Evolutionary conservation across 2,888 invertebrate genomes (phyloP).

Genomic region (Drosophila mettleri): DNA sequence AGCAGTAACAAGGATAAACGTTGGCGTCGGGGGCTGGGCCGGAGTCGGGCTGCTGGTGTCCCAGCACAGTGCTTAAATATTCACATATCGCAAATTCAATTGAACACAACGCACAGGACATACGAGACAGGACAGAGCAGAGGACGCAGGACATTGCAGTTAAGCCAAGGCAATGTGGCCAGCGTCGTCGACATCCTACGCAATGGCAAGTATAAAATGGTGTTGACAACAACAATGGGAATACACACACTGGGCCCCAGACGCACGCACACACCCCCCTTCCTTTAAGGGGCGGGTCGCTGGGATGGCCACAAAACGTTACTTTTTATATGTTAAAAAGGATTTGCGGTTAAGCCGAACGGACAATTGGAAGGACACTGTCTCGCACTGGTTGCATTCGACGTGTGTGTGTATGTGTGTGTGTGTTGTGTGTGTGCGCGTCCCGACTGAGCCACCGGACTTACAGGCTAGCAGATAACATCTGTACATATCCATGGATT

Average conservation of each 20-base stretch:
- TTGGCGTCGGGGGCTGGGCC: conserved; percentile 6
- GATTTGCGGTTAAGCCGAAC: conserved; percentile 78
- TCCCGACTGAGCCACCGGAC: conserved; percentile 39
- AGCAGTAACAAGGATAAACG: conserved; percentile 35
- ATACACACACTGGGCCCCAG: conserved; percentile 56
- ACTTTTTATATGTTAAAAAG: conserved; percentile 81
- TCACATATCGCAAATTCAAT: conserved; percentile 80
- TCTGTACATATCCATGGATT: conserved; percentile 73
- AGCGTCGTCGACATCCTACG: conserved; percentile 53
- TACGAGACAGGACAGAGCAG: too few species aligned
- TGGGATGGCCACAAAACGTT: conserved; percentile 65
- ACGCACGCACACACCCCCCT: conserved; percentile 14
- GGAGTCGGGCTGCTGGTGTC: conserved; percentile 42
- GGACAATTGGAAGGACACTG: conserved; percentile 63
- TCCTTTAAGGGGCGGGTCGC: not conserved
- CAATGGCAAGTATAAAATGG: conserved; percentile 73
- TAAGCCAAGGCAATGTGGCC: conserved; percentile 56
- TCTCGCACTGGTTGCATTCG: conserved; percentile 47
- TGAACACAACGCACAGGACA: conserved; percentile 68
- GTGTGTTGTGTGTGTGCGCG: conserved; percentile 7
- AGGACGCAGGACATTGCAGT: conserved; percentile 63
- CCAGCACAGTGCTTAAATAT: conserved; percentile 78
- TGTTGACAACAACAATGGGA: conserved; percentile 80
- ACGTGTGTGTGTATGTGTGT: not conserved
- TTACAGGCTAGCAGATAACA: conserved; percentile 63